Conservation (phyloP, 1,140 invertebrate species). For the Drosophila neocordata region DNA sequence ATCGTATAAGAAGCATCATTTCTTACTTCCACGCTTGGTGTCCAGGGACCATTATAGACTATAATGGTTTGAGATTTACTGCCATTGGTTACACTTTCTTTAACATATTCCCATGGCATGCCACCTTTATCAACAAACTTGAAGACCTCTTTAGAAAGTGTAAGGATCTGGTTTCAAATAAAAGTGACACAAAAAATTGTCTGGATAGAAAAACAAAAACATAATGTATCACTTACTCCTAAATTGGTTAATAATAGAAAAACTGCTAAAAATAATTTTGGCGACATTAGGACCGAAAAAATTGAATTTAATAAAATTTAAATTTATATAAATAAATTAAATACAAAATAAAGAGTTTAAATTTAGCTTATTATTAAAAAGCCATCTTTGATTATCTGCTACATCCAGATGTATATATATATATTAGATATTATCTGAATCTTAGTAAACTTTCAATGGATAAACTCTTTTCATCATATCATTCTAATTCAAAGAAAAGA, state of each 20-base stretch:
- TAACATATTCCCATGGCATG: conserved; percentile 18
- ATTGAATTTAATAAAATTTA: neutral
- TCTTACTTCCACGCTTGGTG: neutral
- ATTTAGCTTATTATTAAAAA: neutral
- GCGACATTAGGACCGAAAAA: neutral
- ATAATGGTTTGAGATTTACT: neutral
- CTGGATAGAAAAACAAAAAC: neutral
- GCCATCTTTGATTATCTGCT: neutral
- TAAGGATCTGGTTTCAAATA: neutral
- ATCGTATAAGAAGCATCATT: neutral
- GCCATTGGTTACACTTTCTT: neutral
- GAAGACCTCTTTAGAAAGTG: neutral
- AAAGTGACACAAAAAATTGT: too few species aligned
- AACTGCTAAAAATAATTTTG: neutral
- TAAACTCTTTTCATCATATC: neutral
- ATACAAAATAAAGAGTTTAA: neutral
- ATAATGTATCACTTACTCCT: neutral
- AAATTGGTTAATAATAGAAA: neutral
- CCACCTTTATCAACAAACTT: conserved; percentile 11
- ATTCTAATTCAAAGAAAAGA: too few species aligned
- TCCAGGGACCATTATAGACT: conserved; percentile 24
- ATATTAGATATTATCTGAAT: too few species aligned
- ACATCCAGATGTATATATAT: too few species aligned
- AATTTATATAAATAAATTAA: neutral
- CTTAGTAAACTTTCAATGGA: neutral